Conservation (phyloP, 1,140 invertebrate genomes). For the Drosophila sucinea region DNA sequence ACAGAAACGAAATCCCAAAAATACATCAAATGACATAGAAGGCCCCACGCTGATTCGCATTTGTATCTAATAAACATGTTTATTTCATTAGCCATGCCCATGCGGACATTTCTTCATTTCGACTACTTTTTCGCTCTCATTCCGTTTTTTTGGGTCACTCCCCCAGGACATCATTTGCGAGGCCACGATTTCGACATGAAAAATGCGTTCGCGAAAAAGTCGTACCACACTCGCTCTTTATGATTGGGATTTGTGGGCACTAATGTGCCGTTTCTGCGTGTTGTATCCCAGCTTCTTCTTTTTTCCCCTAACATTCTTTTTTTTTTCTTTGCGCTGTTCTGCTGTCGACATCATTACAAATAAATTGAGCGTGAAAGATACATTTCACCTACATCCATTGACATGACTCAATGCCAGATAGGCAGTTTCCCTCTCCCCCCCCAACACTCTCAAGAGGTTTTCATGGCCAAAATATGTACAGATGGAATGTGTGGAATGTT, state of each 20-base stretch:
- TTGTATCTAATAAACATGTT: slow-evolving; percentile 79
- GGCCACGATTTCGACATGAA: slow-evolving; percentile 74
- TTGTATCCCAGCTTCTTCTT: slow-evolving; percentile 21
- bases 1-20: slow-evolving; percentile 13
- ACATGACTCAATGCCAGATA: slow-evolving; percentile 58
- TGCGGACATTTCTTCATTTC: slow-evolving; percentile 52
- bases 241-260: slow-evolving; percentile 76
- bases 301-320: background rate
- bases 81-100: slow-evolving; percentile 78
- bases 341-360: slow-evolving; percentile 77
- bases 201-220: slow-evolving; percentile 80
- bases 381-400: slow-evolving; percentile 61
- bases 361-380: slow-evolving; percentile 80
- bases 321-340: background rate
- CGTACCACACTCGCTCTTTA: slow-evolving; percentile 60
- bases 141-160: slow-evolving; percentile 25
- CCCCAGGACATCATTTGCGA: slow-evolving; percentile 70
- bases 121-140: slow-evolving; percentile 6
- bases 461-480: background rate
- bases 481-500: background rate
- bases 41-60: slow-evolving; percentile 53
- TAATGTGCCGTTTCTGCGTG: slow-evolving; percentile 69
- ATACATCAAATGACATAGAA: slow-evolving; percentile 15
- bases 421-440: slow-evolving; percentile 31
- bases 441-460: slow-evolving; percentile 21